phyloP scores from a whole-genome alignment of 2,888 invertebrate genomes.

The Leptinotarsa rubiginosa region DNA sequence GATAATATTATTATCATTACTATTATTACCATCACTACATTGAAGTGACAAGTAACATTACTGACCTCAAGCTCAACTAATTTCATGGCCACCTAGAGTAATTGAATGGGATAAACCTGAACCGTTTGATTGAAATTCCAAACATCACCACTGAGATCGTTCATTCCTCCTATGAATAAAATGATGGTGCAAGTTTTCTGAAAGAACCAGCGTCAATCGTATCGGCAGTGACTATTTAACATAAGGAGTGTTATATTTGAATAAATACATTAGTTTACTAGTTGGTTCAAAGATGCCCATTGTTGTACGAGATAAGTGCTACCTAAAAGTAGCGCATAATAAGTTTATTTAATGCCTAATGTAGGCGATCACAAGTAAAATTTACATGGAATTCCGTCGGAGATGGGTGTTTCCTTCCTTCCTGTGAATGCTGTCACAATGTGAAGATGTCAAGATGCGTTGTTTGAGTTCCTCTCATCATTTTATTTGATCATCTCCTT shows the following conservation, averaged over 20 bases:
- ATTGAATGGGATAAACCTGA: not conserved
- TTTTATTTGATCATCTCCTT: not conserved
- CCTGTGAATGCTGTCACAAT: conserved; percentile 7
- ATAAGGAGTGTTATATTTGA: conserved; percentile 59
- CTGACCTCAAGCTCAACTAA: not conserved
- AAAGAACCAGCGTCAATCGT: conserved; percentile 39
- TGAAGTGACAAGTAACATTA: too few species aligned
- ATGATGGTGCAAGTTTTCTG: conserved; percentile 45
- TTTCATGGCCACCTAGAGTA: not conserved
- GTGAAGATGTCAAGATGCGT: not conserved
- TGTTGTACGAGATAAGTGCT: conserved; percentile 58
- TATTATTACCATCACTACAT: too few species aligned
- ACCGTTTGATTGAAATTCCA: not conserved
- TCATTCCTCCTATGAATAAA: conserved; percentile 24
- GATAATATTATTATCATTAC: too few species aligned
- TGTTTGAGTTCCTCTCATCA: not conserved
- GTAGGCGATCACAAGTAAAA: conserved; percentile 38
- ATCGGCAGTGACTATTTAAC: conserved; percentile 51
- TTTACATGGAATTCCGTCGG: conserved; percentile 7
- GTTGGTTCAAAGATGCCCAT: conserved; percentile 57
- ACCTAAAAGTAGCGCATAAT: conserved; percentile 59
- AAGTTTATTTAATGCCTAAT: conserved; percentile 52
- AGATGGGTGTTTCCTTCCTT: conserved; percentile 16
- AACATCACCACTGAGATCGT: not conserved
- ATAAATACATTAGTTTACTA: conserved; percentile 56